phyloP scores from a whole-genome alignment of 2,888 invertebrate genomes.

The Chironomus riparius region DNA sequence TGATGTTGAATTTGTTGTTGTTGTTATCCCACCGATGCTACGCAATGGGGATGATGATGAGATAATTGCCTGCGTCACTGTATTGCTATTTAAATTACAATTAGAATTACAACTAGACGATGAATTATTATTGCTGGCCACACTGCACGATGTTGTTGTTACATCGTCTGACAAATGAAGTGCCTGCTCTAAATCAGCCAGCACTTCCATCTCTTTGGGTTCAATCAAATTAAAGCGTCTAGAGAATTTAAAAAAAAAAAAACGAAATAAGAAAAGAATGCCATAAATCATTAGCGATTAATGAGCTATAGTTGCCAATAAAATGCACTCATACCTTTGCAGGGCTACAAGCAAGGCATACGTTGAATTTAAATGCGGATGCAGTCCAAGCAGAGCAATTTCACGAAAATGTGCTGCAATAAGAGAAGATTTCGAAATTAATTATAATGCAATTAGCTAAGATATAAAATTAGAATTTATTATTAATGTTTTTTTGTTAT shows the following conservation, averaged over 20 bases:
- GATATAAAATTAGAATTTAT: too few species aligned
- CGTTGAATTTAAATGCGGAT: slow-evolving; percentile 94
- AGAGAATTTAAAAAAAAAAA: slow-evolving; percentile 44
- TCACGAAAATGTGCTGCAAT: slow-evolving; percentile 86
- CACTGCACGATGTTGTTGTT: slow-evolving; percentile 33
- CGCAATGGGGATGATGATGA: slow-evolving; percentile 5
- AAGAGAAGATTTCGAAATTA: too few species aligned
- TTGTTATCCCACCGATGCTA: background rate
- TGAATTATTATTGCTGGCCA: slow-evolving; percentile 28
- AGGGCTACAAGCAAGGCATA: slow-evolving; percentile 90
- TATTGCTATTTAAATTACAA: slow-evolving; percentile 27
- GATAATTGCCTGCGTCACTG: slow-evolving; percentile 26
- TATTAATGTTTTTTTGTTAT: too few species aligned
- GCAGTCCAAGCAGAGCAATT: slow-evolving; percentile 84
- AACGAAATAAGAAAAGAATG: background rate
- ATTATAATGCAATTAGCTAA: too few species aligned
- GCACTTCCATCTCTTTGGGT: slow-evolving; percentile 90
- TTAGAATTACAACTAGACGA: slow-evolving; percentile 24
- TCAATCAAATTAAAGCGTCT: slow-evolving; percentile 87
- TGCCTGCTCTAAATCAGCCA: slow-evolving; percentile 83
- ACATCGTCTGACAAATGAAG: slow-evolving; percentile 54
- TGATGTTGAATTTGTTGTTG: background rate
- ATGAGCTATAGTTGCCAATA: background rate
- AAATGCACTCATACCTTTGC: slow-evolving; percentile 40
- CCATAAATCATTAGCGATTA: background rate